Conservation (phyloP, 2,888 invertebrate species). For the Dendrolimus houi region DNA sequence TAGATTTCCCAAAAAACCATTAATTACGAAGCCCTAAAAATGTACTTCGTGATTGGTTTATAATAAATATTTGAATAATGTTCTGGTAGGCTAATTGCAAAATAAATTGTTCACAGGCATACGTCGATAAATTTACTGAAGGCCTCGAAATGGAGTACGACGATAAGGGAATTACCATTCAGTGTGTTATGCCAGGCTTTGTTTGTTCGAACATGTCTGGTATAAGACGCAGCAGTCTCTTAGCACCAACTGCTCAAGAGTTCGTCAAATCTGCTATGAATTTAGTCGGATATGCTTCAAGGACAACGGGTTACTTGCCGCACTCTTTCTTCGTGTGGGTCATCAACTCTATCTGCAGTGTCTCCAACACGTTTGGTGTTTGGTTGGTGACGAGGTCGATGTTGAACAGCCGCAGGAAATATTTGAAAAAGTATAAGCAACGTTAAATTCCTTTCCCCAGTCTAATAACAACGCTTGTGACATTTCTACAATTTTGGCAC, state of each 20-base stretch:
- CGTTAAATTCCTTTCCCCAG: conserved; percentile 26
- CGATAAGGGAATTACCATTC: conserved; percentile 83
- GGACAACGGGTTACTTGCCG: conserved; percentile 86
- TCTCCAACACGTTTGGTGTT: conserved; percentile 72
- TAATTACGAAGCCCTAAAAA: no score
- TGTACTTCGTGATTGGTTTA: no score
- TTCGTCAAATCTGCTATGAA: conserved; percentile 84
- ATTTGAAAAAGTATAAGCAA: conserved; percentile 70
- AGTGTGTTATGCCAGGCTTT: conserved; percentile 90
- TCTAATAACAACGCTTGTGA: no score
- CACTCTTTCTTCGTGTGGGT: conserved; percentile 77
- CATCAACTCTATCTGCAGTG: conserved; percentile 57
- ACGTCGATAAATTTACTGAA: conserved; percentile 86
- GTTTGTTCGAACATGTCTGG: conserved; percentile 95
- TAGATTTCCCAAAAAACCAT: no score
- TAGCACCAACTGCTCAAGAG: conserved; percentile 84
- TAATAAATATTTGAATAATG: no score
- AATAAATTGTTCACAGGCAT: conserved; percentile 73
- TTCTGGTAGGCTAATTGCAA: no score
- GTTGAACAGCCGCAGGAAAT: conserved; percentile 79
- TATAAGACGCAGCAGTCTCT: conserved; percentile 81
- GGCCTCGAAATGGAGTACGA: conserved; percentile 86
- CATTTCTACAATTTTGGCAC: conserved; percentile 57
- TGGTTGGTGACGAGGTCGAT: conserved; percentile 80
- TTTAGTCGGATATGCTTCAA: conserved; percentile 81